phyloP scores from a whole-genome alignment of 37 sponge, comb jelly and placozoan species.

The Aplysina aerophoba region DNA sequence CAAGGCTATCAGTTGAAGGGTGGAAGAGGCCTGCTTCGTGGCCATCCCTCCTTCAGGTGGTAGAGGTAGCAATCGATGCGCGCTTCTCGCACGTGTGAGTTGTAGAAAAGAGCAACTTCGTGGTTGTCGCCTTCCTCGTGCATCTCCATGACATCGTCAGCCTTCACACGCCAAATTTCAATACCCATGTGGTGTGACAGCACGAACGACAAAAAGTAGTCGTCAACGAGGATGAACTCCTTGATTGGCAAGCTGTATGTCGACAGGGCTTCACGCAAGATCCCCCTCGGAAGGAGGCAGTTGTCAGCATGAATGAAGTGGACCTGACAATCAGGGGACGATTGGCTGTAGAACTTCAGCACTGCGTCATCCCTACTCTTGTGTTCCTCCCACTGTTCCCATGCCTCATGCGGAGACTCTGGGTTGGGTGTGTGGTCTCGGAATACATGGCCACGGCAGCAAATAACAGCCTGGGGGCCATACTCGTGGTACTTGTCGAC shows the following conservation, averaged over 20 bases:
- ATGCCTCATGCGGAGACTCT: slow-evolving; percentile 54
- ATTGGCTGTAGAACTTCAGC: neutral
- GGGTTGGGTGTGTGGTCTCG: slow-evolving; percentile 30
- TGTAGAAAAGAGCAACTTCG: slow-evolving; percentile 59
- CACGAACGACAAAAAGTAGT: slow-evolving; percentile 75
- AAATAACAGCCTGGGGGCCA: slow-evolving; percentile 55
- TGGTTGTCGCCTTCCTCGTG: slow-evolving; percentile 45
- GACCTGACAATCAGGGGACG: slow-evolving; percentile 15
- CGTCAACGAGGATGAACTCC: slow-evolving; percentile 66
- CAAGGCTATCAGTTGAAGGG: too few relatives aligned
- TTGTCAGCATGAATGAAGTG: slow-evolving; percentile 74
- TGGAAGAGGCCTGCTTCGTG: slow-evolving; percentile 42
- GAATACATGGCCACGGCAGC: slow-evolving; percentile 72
- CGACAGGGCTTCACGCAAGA: slow-evolving; percentile 35
- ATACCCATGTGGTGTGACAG: slow-evolving; percentile 65
- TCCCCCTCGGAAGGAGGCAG: slow-evolving; percentile 48
- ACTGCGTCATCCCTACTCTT: neutral
- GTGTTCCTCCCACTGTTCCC: slow-evolving; percentile 43
- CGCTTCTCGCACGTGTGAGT: slow-evolving; percentile 42
- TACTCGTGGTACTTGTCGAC: slow-evolving; percentile 53
- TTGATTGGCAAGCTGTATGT: slow-evolving; percentile 47
- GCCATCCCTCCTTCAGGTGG: slow-evolving; percentile 65
- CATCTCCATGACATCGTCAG: slow-evolving; percentile 38
- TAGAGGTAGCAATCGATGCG: slow-evolving; percentile 69
- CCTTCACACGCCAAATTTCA: slow-evolving; percentile 57